Evolutionary conservation across 2,113 vertebrate species (phyloP).

Genomic region (Dolichotis patagonum): DNA sequence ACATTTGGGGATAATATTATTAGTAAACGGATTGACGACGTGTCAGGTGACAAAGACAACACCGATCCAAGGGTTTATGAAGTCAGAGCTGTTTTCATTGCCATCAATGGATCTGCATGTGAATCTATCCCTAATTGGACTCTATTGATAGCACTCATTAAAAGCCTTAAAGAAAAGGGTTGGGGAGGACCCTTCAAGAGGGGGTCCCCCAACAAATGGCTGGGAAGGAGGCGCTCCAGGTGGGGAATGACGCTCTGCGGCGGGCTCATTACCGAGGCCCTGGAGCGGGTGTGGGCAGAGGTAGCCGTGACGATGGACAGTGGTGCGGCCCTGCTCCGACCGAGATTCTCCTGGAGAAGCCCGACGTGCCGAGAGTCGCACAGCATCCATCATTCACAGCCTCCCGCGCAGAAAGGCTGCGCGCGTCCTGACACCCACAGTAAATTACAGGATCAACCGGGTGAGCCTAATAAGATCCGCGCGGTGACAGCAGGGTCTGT

Average conservation of each 20-base stretch:
- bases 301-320: neutral
- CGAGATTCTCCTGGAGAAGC: neutral
- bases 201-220: neutral
- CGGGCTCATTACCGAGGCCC: neutral
- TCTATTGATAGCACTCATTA: slow-evolving; percentile 38
- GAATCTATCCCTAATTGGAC: slow-evolving; percentile 56
- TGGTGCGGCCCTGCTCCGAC: accelerated
- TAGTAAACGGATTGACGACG: slow-evolving; percentile 65
- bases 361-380: neutral
- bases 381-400: neutral
- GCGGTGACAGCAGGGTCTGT: slow-evolving; percentile 28
- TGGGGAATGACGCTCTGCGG: neutral
- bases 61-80: slow-evolving; percentile 24
- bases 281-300: accelerated
- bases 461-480: neutral
- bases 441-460: neutral
- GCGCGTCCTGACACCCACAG: neutral
- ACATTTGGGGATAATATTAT: slow-evolving; percentile 72
- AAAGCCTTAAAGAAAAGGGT: slow-evolving; percentile 16
- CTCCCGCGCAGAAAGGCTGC: neutral
- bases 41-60: slow-evolving; percentile 24
- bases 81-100: neutral
- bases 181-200: neutral
- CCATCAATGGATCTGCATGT: slow-evolving; percentile 31
- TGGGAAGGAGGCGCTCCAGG: neutral